Percentiles rank a stretch among this genome's conserved stretches.
Conservation (phyloP, 2,113 vertebrate genomes). For the Choloepus hoffmanni region DNA sequence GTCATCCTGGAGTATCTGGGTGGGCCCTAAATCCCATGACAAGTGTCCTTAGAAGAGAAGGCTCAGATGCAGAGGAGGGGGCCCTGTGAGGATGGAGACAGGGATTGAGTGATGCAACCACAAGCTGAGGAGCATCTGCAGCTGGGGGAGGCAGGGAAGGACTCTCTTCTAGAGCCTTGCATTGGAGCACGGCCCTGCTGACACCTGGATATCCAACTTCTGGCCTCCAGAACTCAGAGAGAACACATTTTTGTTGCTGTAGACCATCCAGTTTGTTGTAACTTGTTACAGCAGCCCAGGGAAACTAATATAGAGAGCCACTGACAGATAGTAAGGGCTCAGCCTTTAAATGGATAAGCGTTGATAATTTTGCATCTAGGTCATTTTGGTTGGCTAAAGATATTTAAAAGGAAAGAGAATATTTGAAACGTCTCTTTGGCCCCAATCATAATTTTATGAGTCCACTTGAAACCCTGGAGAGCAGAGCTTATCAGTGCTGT, state of each 20-base stretch:
- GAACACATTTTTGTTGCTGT: background rate
- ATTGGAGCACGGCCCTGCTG: no score
- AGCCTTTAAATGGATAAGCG: background rate
- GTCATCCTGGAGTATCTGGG: background rate
- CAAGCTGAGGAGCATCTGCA: no score
- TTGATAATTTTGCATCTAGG: background rate
- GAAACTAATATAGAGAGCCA: background rate
- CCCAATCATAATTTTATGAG: background rate
- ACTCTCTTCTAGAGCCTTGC: background rate
- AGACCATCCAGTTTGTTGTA: background rate
- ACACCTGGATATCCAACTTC: background rate
- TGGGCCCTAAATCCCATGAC: background rate
- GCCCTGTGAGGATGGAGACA: rapidly evolving
- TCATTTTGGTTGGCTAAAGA: background rate
- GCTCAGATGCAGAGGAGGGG: background rate
- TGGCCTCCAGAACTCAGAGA: background rate
- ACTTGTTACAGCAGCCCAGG: background rate
- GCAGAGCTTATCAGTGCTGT: background rate
- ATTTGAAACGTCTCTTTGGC: background rate
- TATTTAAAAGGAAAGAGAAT: conserved; percentile 13
- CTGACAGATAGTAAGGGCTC: background rate
- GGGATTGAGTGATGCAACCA: no score
- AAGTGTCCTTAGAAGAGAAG: background rate
- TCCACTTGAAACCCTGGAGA: background rate
- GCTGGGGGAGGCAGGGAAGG: background rate